phyloP scores from a whole-genome alignment of 92 coral and sea anemone genomes.

The Palythoa grandis region DNA sequence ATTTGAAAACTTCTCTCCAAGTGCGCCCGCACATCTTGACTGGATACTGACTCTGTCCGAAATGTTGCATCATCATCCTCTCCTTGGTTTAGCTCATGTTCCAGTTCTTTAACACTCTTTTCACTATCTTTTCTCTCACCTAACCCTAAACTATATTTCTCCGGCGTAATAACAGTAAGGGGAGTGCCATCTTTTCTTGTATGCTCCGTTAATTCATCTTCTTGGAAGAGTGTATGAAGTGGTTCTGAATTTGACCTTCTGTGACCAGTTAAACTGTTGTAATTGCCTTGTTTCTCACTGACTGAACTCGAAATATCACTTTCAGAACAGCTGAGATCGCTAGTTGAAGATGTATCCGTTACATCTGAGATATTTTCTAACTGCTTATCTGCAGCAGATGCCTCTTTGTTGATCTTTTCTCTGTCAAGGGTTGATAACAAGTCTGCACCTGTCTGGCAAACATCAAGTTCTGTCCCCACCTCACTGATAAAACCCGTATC shows the following conservation, averaged over 20 bases:
- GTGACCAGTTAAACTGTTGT: constrained; percentile 31
- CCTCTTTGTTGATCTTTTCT: constrained; percentile 42
- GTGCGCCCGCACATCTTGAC: constrained; percentile 78
- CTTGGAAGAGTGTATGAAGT: constrained; percentile 54
- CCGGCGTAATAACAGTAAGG: constrained; percentile 11
- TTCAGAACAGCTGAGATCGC: constrained; percentile 60
- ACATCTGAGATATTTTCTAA: constrained; percentile 45
- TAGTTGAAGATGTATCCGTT: constrained; percentile 49
- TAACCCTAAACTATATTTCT: constrained; percentile 56
- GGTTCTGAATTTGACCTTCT: constrained; percentile 82
- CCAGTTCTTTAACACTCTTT: constrained; percentile 70
- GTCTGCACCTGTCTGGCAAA: constrained; percentile 31
- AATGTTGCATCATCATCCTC: constrained; percentile 54
- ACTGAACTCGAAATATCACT: constrained; percentile 55
- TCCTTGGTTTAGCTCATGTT: constrained; percentile 37
- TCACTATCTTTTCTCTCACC: constrained; percentile 62
- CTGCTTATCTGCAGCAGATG: constrained; percentile 32
- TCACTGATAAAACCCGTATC: constrained; percentile 81
- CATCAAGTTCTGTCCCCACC: constrained; percentile 64
- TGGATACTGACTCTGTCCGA: constrained; percentile 77
- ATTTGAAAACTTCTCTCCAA: constrained; percentile 90
- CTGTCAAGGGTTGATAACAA: constrained; percentile 35
- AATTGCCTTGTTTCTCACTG: background rate
- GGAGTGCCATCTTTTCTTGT: constrained; percentile 27
- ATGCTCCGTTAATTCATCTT: constrained; percentile 27